Evolutionary conservation across 2,113 vertebrate species (phyloP).

Genomic region (Pontoporia blainvillei): DNA sequence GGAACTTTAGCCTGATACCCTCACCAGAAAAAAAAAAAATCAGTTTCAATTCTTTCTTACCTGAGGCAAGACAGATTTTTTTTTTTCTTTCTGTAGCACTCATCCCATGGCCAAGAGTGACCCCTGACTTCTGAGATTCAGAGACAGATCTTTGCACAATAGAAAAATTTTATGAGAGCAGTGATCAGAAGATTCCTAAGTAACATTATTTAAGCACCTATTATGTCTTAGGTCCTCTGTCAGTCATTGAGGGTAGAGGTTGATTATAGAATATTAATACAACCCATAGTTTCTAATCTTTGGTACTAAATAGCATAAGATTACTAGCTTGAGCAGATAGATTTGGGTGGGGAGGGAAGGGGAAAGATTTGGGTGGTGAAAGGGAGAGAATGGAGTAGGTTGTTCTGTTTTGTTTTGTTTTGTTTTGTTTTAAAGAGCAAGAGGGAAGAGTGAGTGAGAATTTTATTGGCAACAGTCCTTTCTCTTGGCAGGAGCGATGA

Average conservation of each 20-base stretch:
- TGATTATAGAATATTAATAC: slow-evolving; percentile 25
- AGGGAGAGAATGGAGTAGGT: neutral
- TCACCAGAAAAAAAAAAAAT: neutral
- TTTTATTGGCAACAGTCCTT: neutral
- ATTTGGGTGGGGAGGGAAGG: neutral
- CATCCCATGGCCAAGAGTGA: slow-evolving; percentile 34
- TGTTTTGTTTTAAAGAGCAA: slow-evolving; percentile 1
- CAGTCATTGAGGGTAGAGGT: neutral
- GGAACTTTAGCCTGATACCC: slow-evolving; percentile 69
- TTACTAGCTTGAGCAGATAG: neutral
- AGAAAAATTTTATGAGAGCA: slow-evolving; percentile 46
- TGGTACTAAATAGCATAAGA: neutral
- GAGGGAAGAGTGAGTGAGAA: neutral
- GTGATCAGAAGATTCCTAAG: slow-evolving; percentile 61
- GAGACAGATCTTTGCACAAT: slow-evolving; percentile 11
- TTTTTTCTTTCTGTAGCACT: slow-evolving; percentile 30
- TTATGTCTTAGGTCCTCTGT: neutral
- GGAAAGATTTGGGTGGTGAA: neutral
- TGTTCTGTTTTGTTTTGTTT: slow-evolving; percentile 16
- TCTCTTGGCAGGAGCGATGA: neutral
- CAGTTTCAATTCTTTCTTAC: slow-evolving; percentile 57
- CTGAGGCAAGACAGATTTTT: slow-evolving; percentile 28
- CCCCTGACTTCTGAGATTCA: slow-evolving; percentile 38
- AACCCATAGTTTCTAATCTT: neutral
- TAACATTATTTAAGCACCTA: slow-evolving; percentile 29